These are phyloP conservation scores for Vulpes vulpes DNA, from an alignment of 2,113 vertebrate genomes.

Conservation along the genomic window DNA sequence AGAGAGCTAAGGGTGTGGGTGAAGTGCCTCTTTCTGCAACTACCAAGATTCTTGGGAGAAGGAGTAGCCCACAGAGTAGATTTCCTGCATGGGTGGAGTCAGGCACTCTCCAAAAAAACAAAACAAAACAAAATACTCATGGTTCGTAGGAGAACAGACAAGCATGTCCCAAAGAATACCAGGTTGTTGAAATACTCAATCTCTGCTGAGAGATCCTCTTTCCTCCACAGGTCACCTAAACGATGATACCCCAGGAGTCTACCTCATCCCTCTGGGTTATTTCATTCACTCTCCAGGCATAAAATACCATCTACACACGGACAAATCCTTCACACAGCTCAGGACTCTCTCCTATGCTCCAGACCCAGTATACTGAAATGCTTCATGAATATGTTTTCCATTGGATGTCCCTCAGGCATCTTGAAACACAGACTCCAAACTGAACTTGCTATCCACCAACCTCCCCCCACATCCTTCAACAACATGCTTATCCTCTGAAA, in stretches of 20 bases:
- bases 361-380: neutral
- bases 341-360: neutral
- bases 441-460: neutral
- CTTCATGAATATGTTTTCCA: neutral
- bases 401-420: neutral
- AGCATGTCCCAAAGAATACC: neutral
- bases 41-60: slow-evolving; percentile 52
- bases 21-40: slow-evolving; percentile 18
- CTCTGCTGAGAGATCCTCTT: slow-evolving; percentile 38
- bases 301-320: neutral
- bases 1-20: neutral
- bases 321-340: neutral
- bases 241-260: neutral
- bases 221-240: neutral
- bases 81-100: slow-evolving; percentile 46
- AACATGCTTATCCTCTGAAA: neutral
- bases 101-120: slow-evolving; percentile 47
- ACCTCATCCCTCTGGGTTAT: neutral
- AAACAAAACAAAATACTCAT: slow-evolving; percentile 46
- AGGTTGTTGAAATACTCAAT: neutral
- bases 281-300: neutral
- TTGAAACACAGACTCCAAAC: slow-evolving; percentile 5
- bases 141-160: slow-evolving; percentile 16
- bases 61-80: neutral
- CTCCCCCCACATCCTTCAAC: neutral